Conservation (phyloP, 2,888 invertebrate genomes). For the Hypolimnas misippus region DNA sequence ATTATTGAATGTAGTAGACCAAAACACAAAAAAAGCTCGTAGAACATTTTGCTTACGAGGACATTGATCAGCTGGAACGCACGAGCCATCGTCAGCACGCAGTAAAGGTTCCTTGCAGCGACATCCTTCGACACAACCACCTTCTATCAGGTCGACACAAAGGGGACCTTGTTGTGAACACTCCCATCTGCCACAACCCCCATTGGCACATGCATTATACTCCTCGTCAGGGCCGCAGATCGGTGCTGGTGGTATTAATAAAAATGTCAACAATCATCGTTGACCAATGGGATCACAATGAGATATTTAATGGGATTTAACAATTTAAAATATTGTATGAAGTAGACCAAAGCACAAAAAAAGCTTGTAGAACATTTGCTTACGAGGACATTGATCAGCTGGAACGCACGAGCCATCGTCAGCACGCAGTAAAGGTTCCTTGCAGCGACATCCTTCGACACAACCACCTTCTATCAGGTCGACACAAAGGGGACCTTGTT, state of each 20-base stretch:
- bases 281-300: no score
- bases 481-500: constrained; percentile 48
- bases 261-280: no score
- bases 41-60: constrained; percentile 35
- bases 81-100: constrained; percentile 46
- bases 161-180: constrained; percentile 47
- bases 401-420: constrained; percentile 51
- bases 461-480: constrained; percentile 44
- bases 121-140: constrained; percentile 48
- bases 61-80: constrained; percentile 50
- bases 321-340: background rate
- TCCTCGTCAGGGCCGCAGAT: constrained; percentile 45
- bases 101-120: constrained; percentile 46
- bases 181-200: constrained; percentile 51
- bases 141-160: constrained; percentile 47
- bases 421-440: constrained; percentile 42
- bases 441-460: constrained; percentile 49
- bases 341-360: background rate
- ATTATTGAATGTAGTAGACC: no score
- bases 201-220: constrained; percentile 47
- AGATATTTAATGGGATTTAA: no score
- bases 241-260: background rate
- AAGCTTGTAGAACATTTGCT: background rate
- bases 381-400: constrained; percentile 48
- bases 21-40: no score